Evolutionary conservation across 2,113 vertebrate species (phyloP).

Genomic region (Pituophis catenifer): DNA sequence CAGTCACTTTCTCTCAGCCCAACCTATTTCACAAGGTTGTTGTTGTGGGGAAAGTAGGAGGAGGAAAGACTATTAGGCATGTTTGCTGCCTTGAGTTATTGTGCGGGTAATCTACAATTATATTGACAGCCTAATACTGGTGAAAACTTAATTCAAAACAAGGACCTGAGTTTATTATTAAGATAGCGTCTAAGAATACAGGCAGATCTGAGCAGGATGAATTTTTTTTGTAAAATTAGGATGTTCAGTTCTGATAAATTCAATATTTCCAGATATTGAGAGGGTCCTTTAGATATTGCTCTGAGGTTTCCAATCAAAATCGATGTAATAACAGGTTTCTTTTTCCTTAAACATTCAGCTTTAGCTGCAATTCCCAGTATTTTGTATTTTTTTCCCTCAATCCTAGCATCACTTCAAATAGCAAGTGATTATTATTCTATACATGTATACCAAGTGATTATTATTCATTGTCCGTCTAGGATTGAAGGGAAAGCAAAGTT

Average conservation of each 20-base stretch:
- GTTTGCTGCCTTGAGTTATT: background rate
- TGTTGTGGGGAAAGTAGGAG: background rate
- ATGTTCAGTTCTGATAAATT: background rate
- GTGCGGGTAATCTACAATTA: background rate
- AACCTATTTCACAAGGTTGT: background rate
- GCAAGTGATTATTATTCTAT: background rate
- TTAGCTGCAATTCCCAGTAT: background rate
- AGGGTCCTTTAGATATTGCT: background rate
- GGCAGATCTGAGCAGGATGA: background rate
- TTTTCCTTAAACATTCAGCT: background rate
- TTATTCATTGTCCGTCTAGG: background rate
- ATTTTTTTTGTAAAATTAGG: background rate
- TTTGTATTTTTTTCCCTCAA: background rate
- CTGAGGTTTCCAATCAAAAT: background rate
- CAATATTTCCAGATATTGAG: background rate
- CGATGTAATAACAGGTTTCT: background rate
- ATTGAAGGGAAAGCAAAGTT: background rate
- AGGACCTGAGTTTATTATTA: background rate
- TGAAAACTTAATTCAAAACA: background rate
- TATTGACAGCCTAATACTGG: background rate
- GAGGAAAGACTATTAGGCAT: background rate
- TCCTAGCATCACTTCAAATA: background rate
- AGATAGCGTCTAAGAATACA: background rate
- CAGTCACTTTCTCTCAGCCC: background rate
- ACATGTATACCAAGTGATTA: background rate